A percentile compares a stretch with the other conserved stretches of the same genome.
Evolutionary conservation across 2,113 vertebrate genomes (phyloP).

Genomic region (Oriolus oriolus): DNA sequence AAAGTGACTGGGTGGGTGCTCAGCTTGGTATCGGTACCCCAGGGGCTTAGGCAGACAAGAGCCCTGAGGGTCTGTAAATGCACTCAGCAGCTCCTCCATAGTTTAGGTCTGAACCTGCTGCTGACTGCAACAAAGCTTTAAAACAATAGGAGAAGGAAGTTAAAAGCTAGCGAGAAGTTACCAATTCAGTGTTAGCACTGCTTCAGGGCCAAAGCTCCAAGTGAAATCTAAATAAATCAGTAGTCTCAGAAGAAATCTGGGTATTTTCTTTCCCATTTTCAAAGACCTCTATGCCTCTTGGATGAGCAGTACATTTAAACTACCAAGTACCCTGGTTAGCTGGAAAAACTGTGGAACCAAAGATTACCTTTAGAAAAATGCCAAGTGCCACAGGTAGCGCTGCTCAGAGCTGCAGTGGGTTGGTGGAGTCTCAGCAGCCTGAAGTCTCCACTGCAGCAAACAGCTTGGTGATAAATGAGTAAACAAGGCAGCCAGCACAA

Average conservation of each 20-base stretch:
- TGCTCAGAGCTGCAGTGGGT: not conserved
- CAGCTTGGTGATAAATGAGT: not conserved
- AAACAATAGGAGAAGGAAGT: not conserved
- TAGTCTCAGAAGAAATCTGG: not conserved
- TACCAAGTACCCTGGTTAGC: not conserved
- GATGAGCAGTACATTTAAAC: not conserved
- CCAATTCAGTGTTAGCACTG: not conserved
- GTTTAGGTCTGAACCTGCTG: not conserved
- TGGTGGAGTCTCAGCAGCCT: not conserved
- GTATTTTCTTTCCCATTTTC: not conserved
- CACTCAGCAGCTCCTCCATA: not conserved
- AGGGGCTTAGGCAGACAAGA: not conserved
- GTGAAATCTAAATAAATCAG: not conserved
- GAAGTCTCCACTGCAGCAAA: not conserved
- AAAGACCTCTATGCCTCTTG: not conserved
- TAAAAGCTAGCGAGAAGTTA: not conserved
- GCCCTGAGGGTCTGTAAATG: not conserved
- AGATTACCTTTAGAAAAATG: not conserved
- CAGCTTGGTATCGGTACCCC: accelerated
- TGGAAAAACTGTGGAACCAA: not conserved
- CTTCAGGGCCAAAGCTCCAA: not conserved
- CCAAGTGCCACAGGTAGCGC: not conserved
- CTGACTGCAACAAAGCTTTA: not conserved
- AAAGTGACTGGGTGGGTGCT: not conserved
- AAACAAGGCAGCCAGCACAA: not conserved